Evolutionary conservation across 2,113 vertebrate species (phyloP), one percentile per base, ranked within the genome.

Genomic region (Phocoena sinus): DNA sequence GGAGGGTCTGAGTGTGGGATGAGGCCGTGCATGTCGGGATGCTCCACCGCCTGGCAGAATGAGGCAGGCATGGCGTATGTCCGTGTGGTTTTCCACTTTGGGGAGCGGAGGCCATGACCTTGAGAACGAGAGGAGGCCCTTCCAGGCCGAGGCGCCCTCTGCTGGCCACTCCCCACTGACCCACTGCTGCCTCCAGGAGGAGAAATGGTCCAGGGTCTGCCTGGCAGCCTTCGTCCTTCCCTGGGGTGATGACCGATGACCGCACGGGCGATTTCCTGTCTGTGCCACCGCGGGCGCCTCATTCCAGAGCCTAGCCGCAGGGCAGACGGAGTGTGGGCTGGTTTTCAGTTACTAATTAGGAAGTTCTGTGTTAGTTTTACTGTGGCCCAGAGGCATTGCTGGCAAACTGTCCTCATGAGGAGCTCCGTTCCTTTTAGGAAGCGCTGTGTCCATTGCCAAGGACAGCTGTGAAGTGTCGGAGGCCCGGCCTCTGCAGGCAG

Each of bases 331-430:
- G 47, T 33, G 47, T 1, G 3, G 93, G 28, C 93, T 89, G 95
- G n/a, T 97, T 97, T 97, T 93, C 96, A 68, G 98, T 91, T 96
- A 85, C 97, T 96, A 41, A 84, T 90, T 88, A 23, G 89, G 95
- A 97, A 88, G 94, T 96, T 97, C 97, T n/a, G 0, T 21, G 89
- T 74, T 85, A 9, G 65, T 90, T 44, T 73, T 13, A 95, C 97
- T 65, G 83, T 73, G 95, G 93, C 97, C 94, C 12, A 21, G 96
- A 97, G 98, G 98, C 97, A 56, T 71, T 81, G 96, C 92, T 71
- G 94, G 96, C 91, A 84, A 87, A 91, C 95, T 95, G 88, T 97
- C 97, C 73, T 31, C 60, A 50, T 1, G 84, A 87, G 67, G 84
- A 70, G 89, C 11, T 67, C 79, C 82, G 77, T 87, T 85, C 2